Percentiles rank a stretch among this genome's conserved stretches.
Conservation (phyloP, 2,797 vertebrate genomes). For the Petrocephalus schoutedeni region DNA sequence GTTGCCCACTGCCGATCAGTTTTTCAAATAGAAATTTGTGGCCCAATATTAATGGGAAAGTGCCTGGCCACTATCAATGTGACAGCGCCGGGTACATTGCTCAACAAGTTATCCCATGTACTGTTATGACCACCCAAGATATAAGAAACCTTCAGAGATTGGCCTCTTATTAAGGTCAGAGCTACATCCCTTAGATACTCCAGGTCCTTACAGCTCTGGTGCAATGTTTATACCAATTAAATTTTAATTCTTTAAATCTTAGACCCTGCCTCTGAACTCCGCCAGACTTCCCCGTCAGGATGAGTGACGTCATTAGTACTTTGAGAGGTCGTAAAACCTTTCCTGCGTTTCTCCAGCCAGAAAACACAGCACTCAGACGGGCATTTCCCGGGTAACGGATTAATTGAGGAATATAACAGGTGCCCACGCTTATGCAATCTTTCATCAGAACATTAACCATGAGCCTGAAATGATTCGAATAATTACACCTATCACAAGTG, state of each 20-base stretch:
- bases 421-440: neutral
- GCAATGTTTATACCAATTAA: neutral
- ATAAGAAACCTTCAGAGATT: neutral
- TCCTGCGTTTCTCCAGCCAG: neutral
- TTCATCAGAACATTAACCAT: neutral
- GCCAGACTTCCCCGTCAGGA: neutral
- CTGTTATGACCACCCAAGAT: neutral
- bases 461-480: neutral
- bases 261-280: neutral
- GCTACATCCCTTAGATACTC: neutral
- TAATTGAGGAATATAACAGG: slow-evolving; percentile 1
- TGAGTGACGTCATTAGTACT: neutral
- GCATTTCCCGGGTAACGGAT: neutral
- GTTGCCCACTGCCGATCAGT: neutral
- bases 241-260: neutral
- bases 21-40: neutral
- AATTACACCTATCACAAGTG: neutral
- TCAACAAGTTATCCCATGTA: neutral
- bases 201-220: neutral
- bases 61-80: too few species aligned
- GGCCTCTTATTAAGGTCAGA: neutral
- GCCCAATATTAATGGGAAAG: neutral
- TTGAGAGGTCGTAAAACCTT: neutral
- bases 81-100: neutral
- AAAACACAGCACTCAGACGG: neutral